phyloP scores from a whole-genome alignment of 2,113 vertebrate genomes.

The Coptodon bakossiorum region DNA sequence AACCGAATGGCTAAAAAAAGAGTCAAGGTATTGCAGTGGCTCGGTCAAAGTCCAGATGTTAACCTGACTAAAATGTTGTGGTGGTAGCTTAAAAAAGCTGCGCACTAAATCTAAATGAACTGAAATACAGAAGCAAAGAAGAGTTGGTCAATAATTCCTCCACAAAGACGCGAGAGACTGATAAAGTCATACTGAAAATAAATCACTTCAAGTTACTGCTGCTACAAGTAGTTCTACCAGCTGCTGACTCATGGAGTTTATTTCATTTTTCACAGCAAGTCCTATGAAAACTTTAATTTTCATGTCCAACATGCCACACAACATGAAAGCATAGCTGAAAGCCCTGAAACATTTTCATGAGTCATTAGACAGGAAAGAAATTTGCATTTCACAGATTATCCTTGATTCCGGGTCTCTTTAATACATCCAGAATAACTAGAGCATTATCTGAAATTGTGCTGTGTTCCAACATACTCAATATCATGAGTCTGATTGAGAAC shows the following conservation, averaged over 20 bases:
- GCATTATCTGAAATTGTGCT: not conserved
- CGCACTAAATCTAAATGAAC: not conserved
- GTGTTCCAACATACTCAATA: not conserved
- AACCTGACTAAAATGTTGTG: not conserved
- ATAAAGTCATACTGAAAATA: not conserved
- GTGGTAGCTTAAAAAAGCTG: not conserved
- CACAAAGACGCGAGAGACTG: not conserved
- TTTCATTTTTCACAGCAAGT: not conserved
- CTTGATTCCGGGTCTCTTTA: not conserved
- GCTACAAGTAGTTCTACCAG: not conserved
- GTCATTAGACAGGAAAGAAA: fast-evolving
- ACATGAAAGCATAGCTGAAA: not conserved
- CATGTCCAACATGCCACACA: not conserved
- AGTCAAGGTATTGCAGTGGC: not conserved
- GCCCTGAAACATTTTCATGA: not conserved
- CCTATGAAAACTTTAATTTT: not conserved
- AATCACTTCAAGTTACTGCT: not conserved
- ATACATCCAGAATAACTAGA: not conserved
- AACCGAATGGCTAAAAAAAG: not conserved
- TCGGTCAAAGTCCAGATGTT: not conserved
- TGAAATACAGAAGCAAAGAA: not conserved
- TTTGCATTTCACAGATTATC: not conserved
- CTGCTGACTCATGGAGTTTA: not conserved
- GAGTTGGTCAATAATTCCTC: not conserved
- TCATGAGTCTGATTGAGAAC: not conserved